Evolutionary conservation across 2,797 vertebrate species (phyloP).

Genomic region (Chaenodraco wilsoni): DNA sequence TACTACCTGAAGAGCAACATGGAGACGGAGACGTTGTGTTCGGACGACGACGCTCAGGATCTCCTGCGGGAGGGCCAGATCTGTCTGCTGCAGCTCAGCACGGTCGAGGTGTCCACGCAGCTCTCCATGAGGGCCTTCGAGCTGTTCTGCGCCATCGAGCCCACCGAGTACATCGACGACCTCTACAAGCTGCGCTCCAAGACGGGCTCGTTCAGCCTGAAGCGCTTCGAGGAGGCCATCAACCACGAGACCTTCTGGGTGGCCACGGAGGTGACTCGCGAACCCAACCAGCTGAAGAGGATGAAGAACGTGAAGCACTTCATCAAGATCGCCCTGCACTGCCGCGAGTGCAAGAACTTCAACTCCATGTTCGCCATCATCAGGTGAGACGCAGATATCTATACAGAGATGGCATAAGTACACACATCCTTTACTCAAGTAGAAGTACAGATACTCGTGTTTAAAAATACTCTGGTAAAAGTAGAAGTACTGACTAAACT

Average conservation of each 20-base stretch:
- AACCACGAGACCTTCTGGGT: conserved; percentile 99
- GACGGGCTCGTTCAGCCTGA: conserved; percentile 90
- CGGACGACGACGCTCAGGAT: conserved; percentile 97
- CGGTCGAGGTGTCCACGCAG: conserved; percentile 95
- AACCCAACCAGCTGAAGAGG: conserved; percentile 96
- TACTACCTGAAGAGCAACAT: conserved; percentile 99
- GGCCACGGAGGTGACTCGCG: conserved; percentile 93
- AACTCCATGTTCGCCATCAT: conserved; percentile 99
- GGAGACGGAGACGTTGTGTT: conserved; percentile 98
- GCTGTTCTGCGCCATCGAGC: conserved; percentile 96
- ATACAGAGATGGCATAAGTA: no score
- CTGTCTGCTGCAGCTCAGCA: conserved; percentile 94
- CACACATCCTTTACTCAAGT: no score
- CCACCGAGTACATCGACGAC: conserved; percentile 98
- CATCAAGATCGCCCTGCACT: conserved; percentile 98
- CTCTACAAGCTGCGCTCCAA: conserved; percentile 93
- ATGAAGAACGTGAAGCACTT: conserved; percentile 99
- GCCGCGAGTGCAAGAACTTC: conserved; percentile 99
- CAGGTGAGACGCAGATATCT: conserved; percentile 83
- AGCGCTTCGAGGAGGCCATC: conserved; percentile 97
- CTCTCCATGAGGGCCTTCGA: conserved; percentile 98
- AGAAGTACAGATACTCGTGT: no score
- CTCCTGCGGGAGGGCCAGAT: conserved; percentile 94
- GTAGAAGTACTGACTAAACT: no score
- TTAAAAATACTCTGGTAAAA: no score